A percentile compares a stretch with the other conserved stretches of the same genome.
These are phyloP conservation scores for Ashinkailepas kermadecensis DNA, from an alignment of 2,888 invertebrate species.

Conservation along the genomic window DNA sequence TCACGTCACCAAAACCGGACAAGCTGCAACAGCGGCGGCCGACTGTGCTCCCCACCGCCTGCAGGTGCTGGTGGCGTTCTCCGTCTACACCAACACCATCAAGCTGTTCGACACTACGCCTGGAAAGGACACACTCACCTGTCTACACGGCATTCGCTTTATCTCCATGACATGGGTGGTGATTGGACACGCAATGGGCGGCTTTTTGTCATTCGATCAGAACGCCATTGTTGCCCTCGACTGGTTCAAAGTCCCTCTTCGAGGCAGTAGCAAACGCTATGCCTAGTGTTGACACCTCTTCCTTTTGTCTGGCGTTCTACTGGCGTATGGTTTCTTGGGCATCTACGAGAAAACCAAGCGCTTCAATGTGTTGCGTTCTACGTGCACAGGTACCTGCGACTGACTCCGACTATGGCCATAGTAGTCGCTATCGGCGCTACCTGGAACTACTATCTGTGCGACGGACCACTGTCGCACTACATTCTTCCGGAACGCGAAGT, in stretches of 20 bases:
- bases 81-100: conserved; percentile 54
- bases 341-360: background rate
- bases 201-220: too few relatives aligned
- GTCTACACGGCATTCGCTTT: conserved; percentile 34
- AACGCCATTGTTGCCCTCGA: background rate
- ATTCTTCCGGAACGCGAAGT: too few relatives aligned
- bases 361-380: background rate
- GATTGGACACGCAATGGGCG: conserved; percentile 28
- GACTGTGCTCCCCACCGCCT: background rate
- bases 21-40: background rate
- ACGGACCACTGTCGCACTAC: background rate
- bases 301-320: conserved; percentile 29
- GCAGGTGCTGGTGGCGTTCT: conserved; percentile 51
- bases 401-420: background rate
- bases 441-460: background rate
- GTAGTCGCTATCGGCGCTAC: background rate
- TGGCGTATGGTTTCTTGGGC: conserved; percentile 25
- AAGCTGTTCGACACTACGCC: conserved; percentile 46
- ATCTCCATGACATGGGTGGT: conserved; percentile 34
- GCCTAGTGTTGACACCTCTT: conserved; percentile 31
- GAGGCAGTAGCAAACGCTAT: conserved; percentile 26
- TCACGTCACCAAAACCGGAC: background rate
- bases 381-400: background rate
- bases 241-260: background rate
- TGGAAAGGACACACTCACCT: conserved; percentile 13